Percentiles rank a stretch among this genome's conserved stretches.
Evolutionary conservation across 2,113 vertebrate species (phyloP).

Genomic region (Melanerpes aurifrons): DNA sequence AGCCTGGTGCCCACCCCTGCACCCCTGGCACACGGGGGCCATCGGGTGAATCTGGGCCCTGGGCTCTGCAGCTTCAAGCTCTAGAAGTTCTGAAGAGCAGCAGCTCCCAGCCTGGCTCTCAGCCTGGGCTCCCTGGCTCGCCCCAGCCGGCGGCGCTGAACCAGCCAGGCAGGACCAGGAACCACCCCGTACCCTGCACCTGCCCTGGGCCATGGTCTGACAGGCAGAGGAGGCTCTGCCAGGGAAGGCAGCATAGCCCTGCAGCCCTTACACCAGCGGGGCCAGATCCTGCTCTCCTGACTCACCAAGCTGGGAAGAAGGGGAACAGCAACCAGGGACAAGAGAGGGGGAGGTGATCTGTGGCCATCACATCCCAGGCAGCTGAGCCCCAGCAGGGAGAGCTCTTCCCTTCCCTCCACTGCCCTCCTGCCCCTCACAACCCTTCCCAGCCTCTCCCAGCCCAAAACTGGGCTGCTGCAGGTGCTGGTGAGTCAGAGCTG

Average conservation of each 20-base stretch:
- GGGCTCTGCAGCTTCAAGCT: constrained; percentile 12
- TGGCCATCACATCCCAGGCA: no score
- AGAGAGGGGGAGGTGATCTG: neutral
- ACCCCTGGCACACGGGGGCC: neutral
- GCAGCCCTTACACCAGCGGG: neutral
- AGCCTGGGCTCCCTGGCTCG: constrained; percentile 27
- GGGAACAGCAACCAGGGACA: neutral
- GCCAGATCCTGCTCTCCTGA: neutral
- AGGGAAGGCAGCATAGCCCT: constrained; percentile 17
- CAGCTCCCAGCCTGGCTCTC: neutral
- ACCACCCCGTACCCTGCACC: constrained; percentile 39
- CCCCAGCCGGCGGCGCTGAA: neutral
- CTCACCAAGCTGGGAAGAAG: neutral
- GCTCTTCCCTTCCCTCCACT: neutral
- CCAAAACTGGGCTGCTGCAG: neutral
- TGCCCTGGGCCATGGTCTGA: constrained; percentile 38
- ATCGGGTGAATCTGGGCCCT: neutral
- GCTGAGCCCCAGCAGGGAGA: accelerated
- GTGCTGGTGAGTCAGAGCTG: constrained; percentile 18
- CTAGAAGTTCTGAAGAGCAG: neutral
- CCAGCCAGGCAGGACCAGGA: constrained; percentile 49
- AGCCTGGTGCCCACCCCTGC: neutral
- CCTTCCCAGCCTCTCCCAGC: neutral
- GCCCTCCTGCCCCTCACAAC: neutral
- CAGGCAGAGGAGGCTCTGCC: neutral